These are phyloP conservation scores for Meriones psammophilus DNA, from an alignment of 2,797 vertebrate genomes.

Conservation along the genomic window DNA sequence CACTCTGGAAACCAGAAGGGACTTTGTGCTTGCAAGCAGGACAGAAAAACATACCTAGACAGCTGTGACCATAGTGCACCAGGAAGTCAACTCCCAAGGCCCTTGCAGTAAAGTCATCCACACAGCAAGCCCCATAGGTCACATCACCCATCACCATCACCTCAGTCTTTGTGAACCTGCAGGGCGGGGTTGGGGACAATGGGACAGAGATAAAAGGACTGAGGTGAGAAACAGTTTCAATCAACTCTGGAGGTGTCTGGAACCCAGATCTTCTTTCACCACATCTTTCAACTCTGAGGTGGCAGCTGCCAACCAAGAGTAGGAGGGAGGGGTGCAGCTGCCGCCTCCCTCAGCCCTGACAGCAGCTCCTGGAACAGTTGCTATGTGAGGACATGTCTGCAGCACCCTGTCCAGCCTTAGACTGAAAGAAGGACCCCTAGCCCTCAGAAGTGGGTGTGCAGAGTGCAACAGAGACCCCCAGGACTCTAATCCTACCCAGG, in stretches of 20 bases:
- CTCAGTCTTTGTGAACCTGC: constrained; percentile 95
- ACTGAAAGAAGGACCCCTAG: constrained; percentile 43
- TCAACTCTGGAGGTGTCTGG: background rate
- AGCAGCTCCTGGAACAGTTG: constrained; percentile 68
- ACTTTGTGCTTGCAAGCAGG: background rate
- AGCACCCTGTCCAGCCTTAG: constrained; percentile 48
- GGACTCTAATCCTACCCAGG: background rate
- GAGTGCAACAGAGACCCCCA: background rate
- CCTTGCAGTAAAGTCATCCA: constrained; percentile 97
- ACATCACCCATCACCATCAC: constrained; percentile 98
- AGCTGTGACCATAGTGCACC: constrained; percentile 99
- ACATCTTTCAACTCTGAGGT: constrained; percentile 53
- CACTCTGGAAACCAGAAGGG: constrained; percentile 57
- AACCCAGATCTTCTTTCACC: constrained; percentile 49
- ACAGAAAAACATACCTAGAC: constrained; percentile 91
- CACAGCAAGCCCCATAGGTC: constrained; percentile 98
- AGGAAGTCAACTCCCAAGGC: constrained; percentile 97
- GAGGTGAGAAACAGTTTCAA: constrained; percentile 59
- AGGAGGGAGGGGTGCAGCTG: constrained; percentile 74
- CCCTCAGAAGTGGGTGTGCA: background rate
- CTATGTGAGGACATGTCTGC: constrained; percentile 29
- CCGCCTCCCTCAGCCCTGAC: constrained; percentile 71
- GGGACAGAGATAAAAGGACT: background rate
- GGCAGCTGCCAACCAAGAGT: constrained; percentile 78
- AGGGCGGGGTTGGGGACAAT: background rate